Base-by-base conservation (phyloP, 2,888 invertebrate genomes). In the Dasysyrphus tricinctus region DNA sequence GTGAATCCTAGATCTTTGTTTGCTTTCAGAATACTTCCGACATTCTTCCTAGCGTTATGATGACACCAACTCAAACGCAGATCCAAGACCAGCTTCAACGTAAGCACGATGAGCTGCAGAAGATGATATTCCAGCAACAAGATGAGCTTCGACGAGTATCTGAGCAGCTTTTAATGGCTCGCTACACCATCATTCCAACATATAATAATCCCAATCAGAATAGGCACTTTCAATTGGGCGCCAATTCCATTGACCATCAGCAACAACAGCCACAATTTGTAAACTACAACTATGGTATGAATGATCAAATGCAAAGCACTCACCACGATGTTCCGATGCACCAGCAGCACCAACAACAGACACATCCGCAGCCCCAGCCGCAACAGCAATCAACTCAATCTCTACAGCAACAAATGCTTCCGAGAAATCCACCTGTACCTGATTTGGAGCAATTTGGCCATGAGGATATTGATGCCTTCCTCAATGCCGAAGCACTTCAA, bases 61-160 rank as follows among this genome's bases (percentile, higher is more conserved):
- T 95, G 92, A 93, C 94, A 16, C 92, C 94, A 0, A 93, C 94
- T 2, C 94, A 94, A 90, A 94, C 93, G 84, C 94, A 95, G 81
- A 90, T 95, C 16, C 96, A 96, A 93, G 96, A 95, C 89, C 96
- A 96, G 92, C 92, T 96, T 83, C 96, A 97, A 90, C 94, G 96
- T 47, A 97, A 97, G 90, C 97, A 97, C 90, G 97, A 97, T 88
- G 96, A 97, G 90, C 93, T 98, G 82, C 97, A 97, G 91, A 95
- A 97, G 90, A 94, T 97, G 90, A 97, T 98, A 82, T 94, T 96
- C 70, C 95, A 96, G 88, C 97, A 97, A 90, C 97, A 97, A 90
- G 97, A 97, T 90, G 97, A 98, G 91, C 92, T 98, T 88, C 94
- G 96, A 56, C 94, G 95, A 88, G 96, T 98, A 0, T 97, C 97